These are phyloP conservation scores for Corynorhinus townsendii DNA, from an alignment of 2,113 vertebrate genomes.

Conservation along the genomic window DNA sequence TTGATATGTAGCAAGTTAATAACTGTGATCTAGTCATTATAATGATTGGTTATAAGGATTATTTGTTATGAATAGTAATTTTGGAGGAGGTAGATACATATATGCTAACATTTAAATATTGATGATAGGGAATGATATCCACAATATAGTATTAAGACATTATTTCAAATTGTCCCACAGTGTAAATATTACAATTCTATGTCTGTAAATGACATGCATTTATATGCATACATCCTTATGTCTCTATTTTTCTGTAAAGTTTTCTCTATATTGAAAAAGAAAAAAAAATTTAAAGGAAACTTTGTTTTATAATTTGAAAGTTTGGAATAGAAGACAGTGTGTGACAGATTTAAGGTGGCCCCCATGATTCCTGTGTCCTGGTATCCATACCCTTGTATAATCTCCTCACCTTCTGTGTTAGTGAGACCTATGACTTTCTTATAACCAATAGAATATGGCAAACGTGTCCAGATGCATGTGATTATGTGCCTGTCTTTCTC, in stretches of 20 bases:
- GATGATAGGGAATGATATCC: background rate
- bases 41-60: background rate
- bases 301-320: background rate
- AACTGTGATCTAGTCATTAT: background rate
- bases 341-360: background rate
- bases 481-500: background rate
- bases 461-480: background rate
- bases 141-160: background rate
- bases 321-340: background rate
- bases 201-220: background rate
- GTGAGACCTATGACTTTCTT: background rate
- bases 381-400: background rate
- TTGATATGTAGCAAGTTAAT: background rate
- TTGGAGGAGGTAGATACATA: background rate
- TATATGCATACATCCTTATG: background rate
- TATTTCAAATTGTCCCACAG: background rate
- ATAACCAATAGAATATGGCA: background rate
- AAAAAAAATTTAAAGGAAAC: background rate
- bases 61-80: background rate
- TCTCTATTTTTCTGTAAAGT: background rate
- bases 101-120: background rate
- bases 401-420: background rate
- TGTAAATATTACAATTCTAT: background rate
- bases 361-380: background rate
- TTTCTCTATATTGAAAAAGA: background rate